Percentiles rank a stretch among this genome's conserved stretches.
phyloP scores from a whole-genome alignment of 2,113 vertebrate species.

The Gallinago media region DNA sequence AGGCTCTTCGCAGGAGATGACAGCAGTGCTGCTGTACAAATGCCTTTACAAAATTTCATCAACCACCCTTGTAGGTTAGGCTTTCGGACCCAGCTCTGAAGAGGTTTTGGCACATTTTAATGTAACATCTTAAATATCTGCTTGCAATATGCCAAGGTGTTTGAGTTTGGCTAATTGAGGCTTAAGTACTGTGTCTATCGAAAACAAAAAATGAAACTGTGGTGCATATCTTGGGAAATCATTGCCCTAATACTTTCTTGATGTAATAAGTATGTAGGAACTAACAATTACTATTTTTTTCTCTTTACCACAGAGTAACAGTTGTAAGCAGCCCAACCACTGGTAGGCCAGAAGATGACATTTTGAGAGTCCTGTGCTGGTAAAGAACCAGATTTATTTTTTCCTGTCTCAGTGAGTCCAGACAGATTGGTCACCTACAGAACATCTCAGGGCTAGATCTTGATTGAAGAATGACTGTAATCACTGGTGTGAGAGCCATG shows the following conservation, averaged over 20 bases:
- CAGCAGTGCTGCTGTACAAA: not conserved
- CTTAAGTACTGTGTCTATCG: not conserved
- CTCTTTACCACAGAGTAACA: not conserved
- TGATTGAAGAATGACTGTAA: fast-evolving
- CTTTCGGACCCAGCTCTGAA: not conserved
- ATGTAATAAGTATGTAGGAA: not conserved
- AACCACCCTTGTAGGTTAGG: not conserved
- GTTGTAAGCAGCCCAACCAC: not conserved
- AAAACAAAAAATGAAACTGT: not conserved
- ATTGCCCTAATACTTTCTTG: not conserved
- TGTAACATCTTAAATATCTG: not conserved
- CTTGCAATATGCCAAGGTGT: not conserved
- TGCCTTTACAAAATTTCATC: not conserved
- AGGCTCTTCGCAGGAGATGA: not conserved
- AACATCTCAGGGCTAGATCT: not conserved
- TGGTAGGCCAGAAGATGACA: not conserved
- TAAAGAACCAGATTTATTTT: not conserved
- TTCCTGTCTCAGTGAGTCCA: not conserved
- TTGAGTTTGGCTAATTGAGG: not conserved
- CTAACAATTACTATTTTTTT: not conserved
- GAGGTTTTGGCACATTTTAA: not conserved
- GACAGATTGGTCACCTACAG: not conserved
- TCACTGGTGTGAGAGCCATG: not conserved
- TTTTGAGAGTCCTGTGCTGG: not conserved
- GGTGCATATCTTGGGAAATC: not conserved